Evolutionary conservation across 2,113 vertebrate species (phyloP).

Genomic region (Athene cunicularia): DNA sequence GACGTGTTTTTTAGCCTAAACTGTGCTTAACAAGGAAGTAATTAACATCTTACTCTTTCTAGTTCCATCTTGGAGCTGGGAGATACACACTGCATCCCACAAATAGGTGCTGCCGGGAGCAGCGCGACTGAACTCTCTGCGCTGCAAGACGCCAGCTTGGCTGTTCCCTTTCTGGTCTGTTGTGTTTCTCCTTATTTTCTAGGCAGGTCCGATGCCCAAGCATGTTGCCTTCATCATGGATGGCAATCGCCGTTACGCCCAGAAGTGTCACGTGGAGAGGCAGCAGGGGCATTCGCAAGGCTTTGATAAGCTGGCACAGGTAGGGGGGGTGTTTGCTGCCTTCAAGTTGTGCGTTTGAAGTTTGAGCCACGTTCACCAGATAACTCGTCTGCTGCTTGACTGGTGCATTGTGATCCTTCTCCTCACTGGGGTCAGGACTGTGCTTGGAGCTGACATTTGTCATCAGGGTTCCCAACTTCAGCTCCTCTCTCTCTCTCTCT

Average conservation of each 20-base stretch:
- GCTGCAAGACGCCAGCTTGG: background rate
- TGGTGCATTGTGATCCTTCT: background rate
- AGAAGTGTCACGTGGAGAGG: conserved; percentile 87
- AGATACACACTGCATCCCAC: rapidly evolving
- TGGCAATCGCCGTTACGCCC: conserved; percentile 94
- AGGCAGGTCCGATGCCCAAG: conserved; percentile 96
- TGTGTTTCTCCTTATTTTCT: background rate
- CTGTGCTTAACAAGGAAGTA: too few relatives aligned
- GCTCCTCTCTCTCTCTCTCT: background rate
- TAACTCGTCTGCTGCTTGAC: background rate
- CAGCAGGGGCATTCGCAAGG: conserved; percentile 93
- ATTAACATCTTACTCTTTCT: background rate
- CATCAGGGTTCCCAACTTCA: background rate
- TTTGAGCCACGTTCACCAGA: background rate
- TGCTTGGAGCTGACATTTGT: background rate
- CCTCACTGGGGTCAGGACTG: background rate
- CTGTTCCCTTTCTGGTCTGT: background rate
- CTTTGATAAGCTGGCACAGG: conserved; percentile 96
- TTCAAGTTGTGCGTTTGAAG: background rate
- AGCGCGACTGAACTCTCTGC: background rate
- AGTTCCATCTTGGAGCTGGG: background rate
- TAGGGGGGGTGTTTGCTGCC: conserved; percentile 56
- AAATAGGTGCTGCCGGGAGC: background rate
- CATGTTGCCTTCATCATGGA: conserved; percentile 99
- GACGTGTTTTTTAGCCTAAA: background rate